phyloP scores from a whole-genome alignment of 1,140 invertebrate genomes.

The Drosophila pallidifrons region DNA sequence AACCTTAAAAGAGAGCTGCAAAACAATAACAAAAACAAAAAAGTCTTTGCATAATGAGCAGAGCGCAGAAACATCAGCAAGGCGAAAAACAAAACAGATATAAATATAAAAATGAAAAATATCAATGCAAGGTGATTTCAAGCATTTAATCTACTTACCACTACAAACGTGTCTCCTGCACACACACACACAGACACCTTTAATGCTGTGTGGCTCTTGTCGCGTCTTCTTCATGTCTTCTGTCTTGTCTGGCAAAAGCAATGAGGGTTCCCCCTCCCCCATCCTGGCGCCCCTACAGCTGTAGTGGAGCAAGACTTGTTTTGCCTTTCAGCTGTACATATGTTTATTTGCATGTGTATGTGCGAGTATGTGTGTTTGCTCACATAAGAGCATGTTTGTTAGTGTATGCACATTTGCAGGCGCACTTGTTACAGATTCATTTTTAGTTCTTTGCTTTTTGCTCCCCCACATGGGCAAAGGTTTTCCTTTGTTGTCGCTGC shows the following conservation, averaged over 20 bases:
- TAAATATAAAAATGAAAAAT: conserved; percentile 41
- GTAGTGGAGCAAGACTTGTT: conserved; percentile 33
- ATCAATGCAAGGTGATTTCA: conserved; percentile 46
- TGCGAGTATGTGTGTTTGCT: conserved; percentile 10
- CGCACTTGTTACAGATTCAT: conserved; percentile 72
- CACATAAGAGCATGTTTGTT: conserved; percentile 17
- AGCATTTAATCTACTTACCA: conserved; percentile 49
- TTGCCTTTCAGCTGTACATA: conserved; percentile 38
- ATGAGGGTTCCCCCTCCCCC: conserved; percentile 14
- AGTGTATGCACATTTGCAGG: conserved; percentile 23
- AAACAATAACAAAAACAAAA: conserved; percentile 48
- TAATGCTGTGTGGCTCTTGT: conserved; percentile 11
- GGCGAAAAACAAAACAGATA: conserved; percentile 24
- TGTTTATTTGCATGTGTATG: conserved; percentile 16
- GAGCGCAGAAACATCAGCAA: conserved; percentile 31
- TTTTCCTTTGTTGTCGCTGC: conserved; percentile 48
- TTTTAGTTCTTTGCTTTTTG: conserved; percentile 23
- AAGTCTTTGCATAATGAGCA: conserved; percentile 33
- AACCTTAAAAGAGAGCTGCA: conserved; percentile 43
- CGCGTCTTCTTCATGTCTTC: conserved; percentile 41
- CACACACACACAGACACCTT: conserved; percentile 8
- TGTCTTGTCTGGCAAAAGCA: conserved; percentile 21
- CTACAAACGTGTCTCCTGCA: conserved; percentile 32
- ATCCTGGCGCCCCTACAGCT: background rate
- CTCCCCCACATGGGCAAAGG: conserved; percentile 35